phyloP scores from a whole-genome alignment of 2,888 invertebrate species.

The Altica lythri region DNA sequence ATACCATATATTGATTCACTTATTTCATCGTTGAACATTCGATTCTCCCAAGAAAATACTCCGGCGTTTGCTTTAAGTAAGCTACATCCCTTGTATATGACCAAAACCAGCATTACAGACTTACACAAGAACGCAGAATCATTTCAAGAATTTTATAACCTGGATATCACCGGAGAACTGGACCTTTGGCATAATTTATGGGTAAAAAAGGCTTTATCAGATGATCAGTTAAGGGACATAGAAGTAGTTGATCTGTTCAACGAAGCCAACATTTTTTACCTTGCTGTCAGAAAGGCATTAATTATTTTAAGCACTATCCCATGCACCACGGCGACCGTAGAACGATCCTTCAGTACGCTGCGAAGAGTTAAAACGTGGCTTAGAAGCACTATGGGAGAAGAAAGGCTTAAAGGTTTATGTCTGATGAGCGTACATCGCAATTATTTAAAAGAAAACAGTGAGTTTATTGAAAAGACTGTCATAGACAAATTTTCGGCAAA shows the following conservation, averaged over 20 bases:
- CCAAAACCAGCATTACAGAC: constrained; percentile 14
- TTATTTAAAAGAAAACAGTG: neutral
- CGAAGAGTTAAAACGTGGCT: neutral
- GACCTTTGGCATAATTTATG: constrained; percentile 20
- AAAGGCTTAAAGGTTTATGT: neutral
- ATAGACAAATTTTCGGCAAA: neutral
- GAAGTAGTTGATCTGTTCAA: constrained; percentile 9
- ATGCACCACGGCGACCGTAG: constrained; percentile 15
- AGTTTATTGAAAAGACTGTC: neutral
- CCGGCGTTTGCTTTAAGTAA: constrained; percentile 21
- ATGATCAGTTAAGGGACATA: constrained; percentile 17
- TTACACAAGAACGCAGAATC: constrained; percentile 21
- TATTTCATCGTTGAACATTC: constrained; percentile 27
- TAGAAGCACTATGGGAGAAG: neutral
- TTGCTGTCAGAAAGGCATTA: constrained; percentile 12
- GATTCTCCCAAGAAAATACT: constrained; percentile 29
- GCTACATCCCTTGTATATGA: constrained; percentile 20
- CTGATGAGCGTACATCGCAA: constrained; percentile 4
- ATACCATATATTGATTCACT: constrained; percentile 26
- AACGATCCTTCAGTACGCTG: constrained; percentile 18
- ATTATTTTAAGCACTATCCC: constrained; percentile 13
- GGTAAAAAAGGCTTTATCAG: constrained; percentile 16
- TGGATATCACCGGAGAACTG: constrained; percentile 18
- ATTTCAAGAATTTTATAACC: constrained; percentile 14
- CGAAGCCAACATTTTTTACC: constrained; percentile 10